Percentiles rank a stretch among this genome's conserved stretches.
phyloP scores from a whole-genome alignment of 2,113 vertebrate genomes.

The Oreochromis tanganicae region DNA sequence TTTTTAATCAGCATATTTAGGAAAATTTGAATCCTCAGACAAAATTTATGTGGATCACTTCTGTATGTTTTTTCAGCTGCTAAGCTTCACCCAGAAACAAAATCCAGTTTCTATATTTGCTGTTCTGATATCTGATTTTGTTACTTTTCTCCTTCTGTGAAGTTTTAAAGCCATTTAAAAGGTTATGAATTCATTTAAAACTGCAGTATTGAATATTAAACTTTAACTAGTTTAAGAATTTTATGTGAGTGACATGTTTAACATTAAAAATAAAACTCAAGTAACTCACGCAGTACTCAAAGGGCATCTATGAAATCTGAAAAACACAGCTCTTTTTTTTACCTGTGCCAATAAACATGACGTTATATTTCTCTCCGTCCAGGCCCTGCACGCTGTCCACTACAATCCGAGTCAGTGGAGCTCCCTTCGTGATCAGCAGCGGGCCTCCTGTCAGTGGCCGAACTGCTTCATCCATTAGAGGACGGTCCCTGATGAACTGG shows the following conservation, averaged over 20 bases:
- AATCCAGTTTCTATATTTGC: not conserved
- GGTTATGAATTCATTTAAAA: not conserved
- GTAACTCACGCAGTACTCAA: not conserved
- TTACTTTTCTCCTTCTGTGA: not conserved
- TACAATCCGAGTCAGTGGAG: conserved; percentile 66
- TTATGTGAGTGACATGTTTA: not conserved
- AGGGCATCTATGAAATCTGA: not conserved
- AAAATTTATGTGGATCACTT: not conserved
- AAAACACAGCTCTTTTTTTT: not conserved
- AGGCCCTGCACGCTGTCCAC: conserved; percentile 64
- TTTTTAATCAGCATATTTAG: not conserved
- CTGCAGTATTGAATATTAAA: not conserved
- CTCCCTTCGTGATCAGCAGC: conserved; percentile 62
- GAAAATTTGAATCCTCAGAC: not conserved
- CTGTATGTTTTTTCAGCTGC: not conserved
- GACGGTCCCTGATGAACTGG: conserved; percentile 74
- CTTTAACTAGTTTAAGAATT: not conserved
- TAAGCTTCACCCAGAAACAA: not conserved
- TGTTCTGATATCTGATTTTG: not conserved
- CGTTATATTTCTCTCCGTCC: conserved; percentile 47
- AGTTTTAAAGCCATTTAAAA: not conserved
- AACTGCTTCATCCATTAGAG: conserved; percentile 70
- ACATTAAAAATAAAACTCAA: not conserved
- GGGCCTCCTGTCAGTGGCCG: conserved; percentile 56
- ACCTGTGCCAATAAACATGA: conserved; percentile 80